Evolutionary conservation across 2,888 invertebrate genomes (phyloP).

Genomic region (Nebria brevicollis): DNA sequence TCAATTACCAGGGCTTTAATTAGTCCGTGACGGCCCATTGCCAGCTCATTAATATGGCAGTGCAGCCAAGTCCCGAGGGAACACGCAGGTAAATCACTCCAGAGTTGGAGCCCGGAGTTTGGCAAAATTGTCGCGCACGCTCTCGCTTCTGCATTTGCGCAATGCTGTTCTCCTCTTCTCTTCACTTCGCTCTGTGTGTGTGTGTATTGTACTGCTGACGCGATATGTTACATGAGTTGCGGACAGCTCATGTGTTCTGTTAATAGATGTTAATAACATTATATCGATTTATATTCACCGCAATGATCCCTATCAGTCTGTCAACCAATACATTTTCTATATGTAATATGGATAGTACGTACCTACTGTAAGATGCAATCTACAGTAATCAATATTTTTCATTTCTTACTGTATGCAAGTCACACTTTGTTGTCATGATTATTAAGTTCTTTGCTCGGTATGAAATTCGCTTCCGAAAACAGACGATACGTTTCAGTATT

Average conservation of each 20-base stretch:
- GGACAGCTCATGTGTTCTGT: slow-evolving; percentile 37
- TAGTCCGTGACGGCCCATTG: slow-evolving; percentile 63
- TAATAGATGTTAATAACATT: slow-evolving; percentile 44
- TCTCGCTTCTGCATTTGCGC: neutral
- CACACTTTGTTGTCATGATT: too few relatives aligned
- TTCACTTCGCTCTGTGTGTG: slow-evolving; percentile 4
- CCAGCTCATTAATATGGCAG: slow-evolving; percentile 61
- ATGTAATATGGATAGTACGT: neutral
- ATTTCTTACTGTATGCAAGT: too few relatives aligned
- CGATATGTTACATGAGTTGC: slow-evolving; percentile 31
- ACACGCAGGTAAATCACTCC: slow-evolving; percentile 61
- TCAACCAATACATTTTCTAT: neutral
- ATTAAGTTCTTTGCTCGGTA: too few relatives aligned
- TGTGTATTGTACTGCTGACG: slow-evolving; percentile 16
- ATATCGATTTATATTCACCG: slow-evolving; percentile 40
- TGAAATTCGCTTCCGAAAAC: too few relatives aligned
- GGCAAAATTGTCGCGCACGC: neutral
- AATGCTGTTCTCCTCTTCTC: too few relatives aligned
- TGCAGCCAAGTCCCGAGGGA: slow-evolving; percentile 54
- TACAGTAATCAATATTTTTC: too few relatives aligned
- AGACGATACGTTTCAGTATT: neutral
- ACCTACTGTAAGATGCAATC: neutral
- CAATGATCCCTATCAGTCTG: neutral
- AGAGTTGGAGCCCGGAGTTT: slow-evolving; percentile 50
- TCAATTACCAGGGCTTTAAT: slow-evolving; percentile 63